phyloP scores from a whole-genome alignment of 2,113 vertebrate species.

The Aleadryas rufinucha region DNA sequence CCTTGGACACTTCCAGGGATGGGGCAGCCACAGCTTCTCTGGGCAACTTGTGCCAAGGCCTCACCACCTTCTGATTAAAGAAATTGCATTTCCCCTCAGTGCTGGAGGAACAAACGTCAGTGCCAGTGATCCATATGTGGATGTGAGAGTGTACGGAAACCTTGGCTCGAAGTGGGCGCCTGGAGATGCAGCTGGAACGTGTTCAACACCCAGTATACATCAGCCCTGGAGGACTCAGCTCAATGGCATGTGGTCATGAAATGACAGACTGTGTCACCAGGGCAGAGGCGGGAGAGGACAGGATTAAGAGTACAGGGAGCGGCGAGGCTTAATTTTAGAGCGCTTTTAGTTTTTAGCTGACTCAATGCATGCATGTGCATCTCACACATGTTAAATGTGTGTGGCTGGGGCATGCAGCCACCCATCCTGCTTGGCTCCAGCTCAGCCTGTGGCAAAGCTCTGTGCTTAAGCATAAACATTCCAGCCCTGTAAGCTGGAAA shows the following conservation, averaged over 20 bases:
- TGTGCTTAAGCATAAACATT: not conserved
- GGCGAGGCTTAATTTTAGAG: not conserved
- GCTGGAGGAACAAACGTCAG: fast-evolving
- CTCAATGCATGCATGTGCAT: fast-evolving
- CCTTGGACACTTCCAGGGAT: not conserved
- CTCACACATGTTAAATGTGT: not conserved
- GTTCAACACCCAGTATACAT: not conserved
- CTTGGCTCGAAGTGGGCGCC: fast-evolving
- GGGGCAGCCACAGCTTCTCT: not conserved
- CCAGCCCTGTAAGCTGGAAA: not conserved
- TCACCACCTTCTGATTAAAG: not conserved
- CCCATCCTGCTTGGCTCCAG: not conserved
- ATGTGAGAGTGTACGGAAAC: not conserved
- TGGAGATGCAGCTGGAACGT: not conserved
- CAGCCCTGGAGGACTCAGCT: not conserved
- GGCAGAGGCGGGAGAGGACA: not conserved
- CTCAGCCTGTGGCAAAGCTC: not conserved
- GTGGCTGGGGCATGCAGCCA: not conserved
- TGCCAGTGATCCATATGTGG: not conserved
- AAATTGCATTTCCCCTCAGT: not conserved
- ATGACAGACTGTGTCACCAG: constrained; percentile 27
- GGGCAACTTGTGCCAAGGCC: not conserved
- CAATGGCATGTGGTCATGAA: not conserved
- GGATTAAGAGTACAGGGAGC: not conserved
- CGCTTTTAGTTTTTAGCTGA: not conserved